Conservation (phyloP, 2,888 invertebrate genomes). For the Ectemnius cavifrons region DNA sequence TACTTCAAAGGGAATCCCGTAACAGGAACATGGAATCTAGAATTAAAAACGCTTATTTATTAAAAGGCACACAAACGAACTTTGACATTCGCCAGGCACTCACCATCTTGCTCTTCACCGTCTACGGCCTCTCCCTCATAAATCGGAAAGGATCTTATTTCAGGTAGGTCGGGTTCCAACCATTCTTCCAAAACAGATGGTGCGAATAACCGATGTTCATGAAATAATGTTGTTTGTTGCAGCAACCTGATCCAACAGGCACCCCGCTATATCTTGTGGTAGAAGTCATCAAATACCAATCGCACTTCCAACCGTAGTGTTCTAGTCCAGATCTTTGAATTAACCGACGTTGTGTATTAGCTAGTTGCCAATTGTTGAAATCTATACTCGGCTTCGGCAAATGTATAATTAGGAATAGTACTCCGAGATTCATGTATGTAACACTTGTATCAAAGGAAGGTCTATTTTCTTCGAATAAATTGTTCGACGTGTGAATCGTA, state of each 20-base stretch:
- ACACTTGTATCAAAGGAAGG: slow-evolving; percentile 38
- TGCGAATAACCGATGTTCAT: slow-evolving; percentile 1
- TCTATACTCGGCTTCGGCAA: slow-evolving; percentile 56
- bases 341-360: slow-evolving; percentile 18
- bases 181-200: background rate
- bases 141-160: slow-evolving; percentile 61
- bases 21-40: slow-evolving; percentile 2
- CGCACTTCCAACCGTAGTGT: slow-evolving; percentile 25
- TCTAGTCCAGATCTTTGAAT: slow-evolving; percentile 25
- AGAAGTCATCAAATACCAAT: slow-evolving; percentile 15
- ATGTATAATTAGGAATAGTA: slow-evolving; percentile 35
- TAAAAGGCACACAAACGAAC: slow-evolving; percentile 13
- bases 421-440: slow-evolving; percentile 20
- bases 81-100: slow-evolving; percentile 65
- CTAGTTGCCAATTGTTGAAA: slow-evolving; percentile 24
- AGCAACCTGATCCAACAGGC: slow-evolving; percentile 28
- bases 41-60: background rate
- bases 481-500: slow-evolving; percentile 33
- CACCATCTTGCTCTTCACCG: slow-evolving; percentile 63
- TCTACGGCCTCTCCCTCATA: slow-evolving; percentile 67
- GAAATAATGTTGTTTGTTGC: slow-evolving; percentile 25
- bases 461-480: slow-evolving; percentile 60
- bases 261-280: slow-evolving; percentile 40
- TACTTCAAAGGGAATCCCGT: background rate
- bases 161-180: slow-evolving; percentile 56